Base-by-base conservation (phyloP, 2,888 invertebrate species). In the Chouioia cunea region DNA sequence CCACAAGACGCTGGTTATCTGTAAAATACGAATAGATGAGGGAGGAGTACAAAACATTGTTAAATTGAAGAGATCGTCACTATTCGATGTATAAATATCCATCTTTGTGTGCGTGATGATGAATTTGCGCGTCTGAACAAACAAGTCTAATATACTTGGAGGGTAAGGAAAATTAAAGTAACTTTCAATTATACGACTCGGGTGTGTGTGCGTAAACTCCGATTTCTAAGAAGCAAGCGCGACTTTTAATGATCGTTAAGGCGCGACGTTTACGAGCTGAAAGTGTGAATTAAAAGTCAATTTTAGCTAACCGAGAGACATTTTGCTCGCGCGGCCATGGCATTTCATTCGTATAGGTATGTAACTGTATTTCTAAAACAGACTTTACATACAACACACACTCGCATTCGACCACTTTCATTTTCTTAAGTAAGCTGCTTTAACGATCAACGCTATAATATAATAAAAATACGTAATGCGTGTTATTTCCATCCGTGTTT, bases 21-120 rank as follows among this genome's bases (percentile, higher is more conserved):
- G 36, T 59, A 59, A 27, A 36, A 52, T 67, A 57, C 48, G 67
- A 67, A 58, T 71, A 22, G 18, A 1, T 60, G 10, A 8, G 47
- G 23, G 63, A 54, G 47, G 15, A 14, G 53, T n/a, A 53, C 65
- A 63, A 69, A 70, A 70, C 53, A 63, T 47, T 63, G 53, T 69
- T 73, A 73, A 66, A 12, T 59, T 64, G 71, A 72, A 64, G 54
- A 64, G 64, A 64, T 54, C 23, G 53, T 36, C 23, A 36, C 53
- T 48, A 27, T 10, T 62, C 43, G 54, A 43, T 62, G 69, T 16
- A 12, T 4, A 53, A 16, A 46, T 52, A 46, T 20, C 50, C 60
- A 70, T 70, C 65, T 56, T 62, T 27, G 12, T n/a, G 53, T n/a
- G 58, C n/a, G 64, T 2, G 22, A 47, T 53, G 15, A 15, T 59